Evolutionary conservation across 2,797 vertebrate genomes (phyloP), one percentile per base, ranked within the genome.

Genomic region (Phyllotis vaccarum): DNA sequence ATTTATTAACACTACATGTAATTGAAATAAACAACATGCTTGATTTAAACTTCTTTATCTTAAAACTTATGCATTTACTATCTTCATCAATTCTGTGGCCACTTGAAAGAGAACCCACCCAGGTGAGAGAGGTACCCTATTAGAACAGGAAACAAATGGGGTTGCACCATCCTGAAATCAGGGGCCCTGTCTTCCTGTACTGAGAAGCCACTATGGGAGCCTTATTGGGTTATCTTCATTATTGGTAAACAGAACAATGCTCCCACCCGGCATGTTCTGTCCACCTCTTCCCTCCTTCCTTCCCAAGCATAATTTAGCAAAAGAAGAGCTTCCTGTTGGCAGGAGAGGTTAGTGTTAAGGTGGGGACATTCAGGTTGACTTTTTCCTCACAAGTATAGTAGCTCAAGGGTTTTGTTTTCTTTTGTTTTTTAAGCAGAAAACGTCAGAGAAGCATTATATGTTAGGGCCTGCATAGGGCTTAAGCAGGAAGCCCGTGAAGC

Each of bases 1-100:
- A 8, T 56, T 43, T 60, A 52, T 68, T 43, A 90, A 52, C 60
- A 88, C 13, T 49, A 9, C 64, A 37, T 16, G 7, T 27, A 56
- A 96, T 29, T 31, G 86, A 95, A 95, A 91, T 88, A 21, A 86
- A 83, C 54, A 68, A 88, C 37, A 68, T 5, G 10, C 78, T 88
- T 91, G 89, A 40, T 70, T 95, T 87, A 94, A 94, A 72, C 3
- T 3, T 75, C 95, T 95, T 96, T 90, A 97, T 97, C 97, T 95
- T 91, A 72, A 94, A 91, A 93, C 37, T 24, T 72, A 82, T 68
- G 90, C 54, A 19, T 68, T 95, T 94, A 90, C 58, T 75, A 93
- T 78, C 14, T 40, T 94, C 75, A 80, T 72, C 54, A 78, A 90
- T 66, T 95, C 31, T 22, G 37, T 9, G 87, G 60, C 62, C 94